A percentile compares a stretch with the other conserved stretches of the same genome.
phyloP scores from a whole-genome alignment of 2,113 vertebrate genomes.

The Neotoma lepida region DNA sequence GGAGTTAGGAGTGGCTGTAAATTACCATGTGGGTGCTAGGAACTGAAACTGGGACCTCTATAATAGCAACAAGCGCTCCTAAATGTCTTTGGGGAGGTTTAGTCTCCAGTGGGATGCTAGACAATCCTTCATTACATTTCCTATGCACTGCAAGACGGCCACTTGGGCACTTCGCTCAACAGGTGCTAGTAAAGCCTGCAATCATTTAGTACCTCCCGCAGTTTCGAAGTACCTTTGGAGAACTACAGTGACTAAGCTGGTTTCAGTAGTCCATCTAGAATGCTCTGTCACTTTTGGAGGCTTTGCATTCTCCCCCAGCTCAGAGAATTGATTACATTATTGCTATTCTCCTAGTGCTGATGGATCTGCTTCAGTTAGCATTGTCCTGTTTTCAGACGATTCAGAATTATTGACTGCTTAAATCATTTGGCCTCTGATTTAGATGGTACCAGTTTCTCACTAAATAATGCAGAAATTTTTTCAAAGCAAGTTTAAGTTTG shows the following conservation, averaged over 20 bases:
- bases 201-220: not conserved
- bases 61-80: not conserved
- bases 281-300: not conserved
- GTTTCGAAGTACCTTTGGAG: not conserved
- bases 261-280: not conserved
- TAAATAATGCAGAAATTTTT: not conserved
- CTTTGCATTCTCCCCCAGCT: not conserved
- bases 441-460: not conserved
- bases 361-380: not conserved
- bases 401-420: not conserved
- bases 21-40: not conserved
- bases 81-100: not conserved
- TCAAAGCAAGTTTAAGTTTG: not conserved
- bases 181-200: not conserved
- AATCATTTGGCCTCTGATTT: not conserved
- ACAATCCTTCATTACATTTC: not conserved
- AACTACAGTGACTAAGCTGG: not conserved
- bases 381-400: not conserved
- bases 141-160: not conserved
- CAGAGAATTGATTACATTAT: not conserved
- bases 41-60: not conserved
- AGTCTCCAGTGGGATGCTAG: not conserved
- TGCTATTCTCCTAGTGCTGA: not conserved
- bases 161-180: not conserved
- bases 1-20: not conserved